Evolutionary conservation across 2,113 vertebrate genomes (phyloP).

Genomic region (Sorex araneus): DNA sequence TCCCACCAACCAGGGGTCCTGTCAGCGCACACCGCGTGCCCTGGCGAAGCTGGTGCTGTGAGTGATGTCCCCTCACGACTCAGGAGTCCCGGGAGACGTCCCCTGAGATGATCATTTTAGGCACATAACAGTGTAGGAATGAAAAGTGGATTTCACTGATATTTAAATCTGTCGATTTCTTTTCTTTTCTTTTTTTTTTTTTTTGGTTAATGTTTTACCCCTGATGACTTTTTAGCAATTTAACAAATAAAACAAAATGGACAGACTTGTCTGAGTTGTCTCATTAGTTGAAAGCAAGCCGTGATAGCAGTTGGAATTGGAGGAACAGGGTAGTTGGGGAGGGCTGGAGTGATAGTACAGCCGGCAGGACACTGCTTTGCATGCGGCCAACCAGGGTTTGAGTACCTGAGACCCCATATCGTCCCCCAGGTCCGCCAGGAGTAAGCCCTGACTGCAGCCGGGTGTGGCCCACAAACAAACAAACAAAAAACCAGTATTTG

Average conservation of each 20-base stretch:
- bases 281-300: constrained; percentile 28
- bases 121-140: constrained; percentile 72
- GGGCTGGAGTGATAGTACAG: too few species aligned
- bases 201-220: constrained; percentile 80
- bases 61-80: constrained; percentile 75
- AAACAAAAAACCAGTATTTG: neutral
- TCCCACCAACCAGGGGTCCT: constrained; percentile 72
- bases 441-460: too few species aligned
- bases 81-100: constrained; percentile 69
- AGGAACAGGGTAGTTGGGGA: neutral
- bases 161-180: constrained; percentile 86
- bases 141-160: constrained; percentile 79
- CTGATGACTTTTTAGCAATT: constrained; percentile 87
- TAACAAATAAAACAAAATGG: constrained; percentile 89
- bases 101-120: constrained; percentile 67
- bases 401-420: too few species aligned
- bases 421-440: too few species aligned
- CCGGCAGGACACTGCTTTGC: too few species aligned
- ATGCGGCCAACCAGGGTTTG: too few species aligned
- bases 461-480: too few species aligned
- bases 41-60: constrained; percentile 84
- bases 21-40: constrained; percentile 44
- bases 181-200: constrained; percentile 78
- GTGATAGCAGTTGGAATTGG: neutral
- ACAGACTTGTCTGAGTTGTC: constrained; percentile 60